Evolutionary conservation across 2,113 vertebrate species (phyloP).

Genomic region (Lagopus muta): DNA sequence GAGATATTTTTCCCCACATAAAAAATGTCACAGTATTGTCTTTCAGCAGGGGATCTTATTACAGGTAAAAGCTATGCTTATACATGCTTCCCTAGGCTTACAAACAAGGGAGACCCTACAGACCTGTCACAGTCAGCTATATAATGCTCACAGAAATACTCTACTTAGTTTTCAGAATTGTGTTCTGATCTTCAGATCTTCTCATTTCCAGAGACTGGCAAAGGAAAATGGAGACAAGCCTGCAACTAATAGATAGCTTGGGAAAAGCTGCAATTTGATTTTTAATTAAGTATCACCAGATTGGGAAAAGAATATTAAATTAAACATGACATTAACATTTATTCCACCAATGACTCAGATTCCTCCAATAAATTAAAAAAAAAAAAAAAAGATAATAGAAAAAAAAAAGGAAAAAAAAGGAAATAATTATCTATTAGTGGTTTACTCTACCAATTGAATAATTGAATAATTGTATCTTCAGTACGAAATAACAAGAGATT

Average conservation of each 20-base stretch:
- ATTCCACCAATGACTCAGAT: constrained; percentile 45
- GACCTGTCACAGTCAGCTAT: background rate
- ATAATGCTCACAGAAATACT: background rate
- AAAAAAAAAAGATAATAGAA: too few species aligned
- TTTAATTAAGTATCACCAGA: constrained; percentile 30
- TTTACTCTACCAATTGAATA: constrained; percentile 31
- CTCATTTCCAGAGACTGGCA: background rate
- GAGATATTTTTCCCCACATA: background rate
- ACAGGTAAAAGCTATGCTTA: background rate
- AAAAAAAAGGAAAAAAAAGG: background rate
- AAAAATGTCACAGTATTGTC: background rate
- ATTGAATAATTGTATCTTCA: constrained; percentile 25
- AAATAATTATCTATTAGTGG: constrained; percentile 21
- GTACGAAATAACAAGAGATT: background rate
- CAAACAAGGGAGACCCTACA: background rate
- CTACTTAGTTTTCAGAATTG: background rate
- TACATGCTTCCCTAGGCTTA: background rate
- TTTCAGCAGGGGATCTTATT: background rate
- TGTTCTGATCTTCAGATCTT: background rate
- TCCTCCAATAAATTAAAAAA: background rate
- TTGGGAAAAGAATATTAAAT: constrained; percentile 32
- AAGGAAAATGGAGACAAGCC: background rate
- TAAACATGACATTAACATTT: constrained; percentile 41
- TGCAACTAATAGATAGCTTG: background rate
- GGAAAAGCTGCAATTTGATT: constrained; percentile 8